These are phyloP conservation scores for Phenganax marumi DNA, from an alignment of 92 coral and sea anemone genomes.

Conservation along the genomic window DNA sequence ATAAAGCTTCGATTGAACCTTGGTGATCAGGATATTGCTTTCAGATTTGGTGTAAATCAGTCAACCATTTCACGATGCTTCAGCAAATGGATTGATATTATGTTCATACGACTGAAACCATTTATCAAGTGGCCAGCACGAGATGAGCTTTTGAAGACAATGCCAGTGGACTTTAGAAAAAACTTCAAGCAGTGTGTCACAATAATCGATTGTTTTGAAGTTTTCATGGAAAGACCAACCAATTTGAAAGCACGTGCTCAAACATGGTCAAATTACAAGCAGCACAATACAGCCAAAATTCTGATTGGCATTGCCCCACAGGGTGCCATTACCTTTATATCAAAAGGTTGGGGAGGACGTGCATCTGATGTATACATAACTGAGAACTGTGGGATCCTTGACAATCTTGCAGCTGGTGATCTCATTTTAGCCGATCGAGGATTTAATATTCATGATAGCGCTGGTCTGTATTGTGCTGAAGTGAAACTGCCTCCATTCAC, in stretches of 20 bases:
- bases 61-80: background rate
- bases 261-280: background rate
- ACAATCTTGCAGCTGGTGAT: background rate
- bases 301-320: constrained; percentile 2
- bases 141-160: background rate
- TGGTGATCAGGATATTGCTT: too few species aligned
- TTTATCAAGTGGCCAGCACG: background rate
- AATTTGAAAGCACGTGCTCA: background rate
- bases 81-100: background rate
- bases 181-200: background rate
- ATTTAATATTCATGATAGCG: background rate
- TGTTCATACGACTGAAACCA: too few species aligned
- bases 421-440: too few species aligned
- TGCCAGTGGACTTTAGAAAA: background rate
- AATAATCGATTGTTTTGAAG: background rate
- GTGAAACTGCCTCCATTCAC: background rate
- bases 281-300: background rate
- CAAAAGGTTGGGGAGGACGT: constrained; percentile 2
- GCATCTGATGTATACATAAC: background rate
- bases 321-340: background rate
- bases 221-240: background rate
- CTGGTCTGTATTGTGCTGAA: background rate
- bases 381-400: background rate
- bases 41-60: too few species aligned
- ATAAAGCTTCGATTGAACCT: too few species aligned